Percentiles rank a stretch among this genome's conserved stretches.
Conservation (phyloP, 2,888 invertebrate genomes). For the Troilus luridus region DNA sequence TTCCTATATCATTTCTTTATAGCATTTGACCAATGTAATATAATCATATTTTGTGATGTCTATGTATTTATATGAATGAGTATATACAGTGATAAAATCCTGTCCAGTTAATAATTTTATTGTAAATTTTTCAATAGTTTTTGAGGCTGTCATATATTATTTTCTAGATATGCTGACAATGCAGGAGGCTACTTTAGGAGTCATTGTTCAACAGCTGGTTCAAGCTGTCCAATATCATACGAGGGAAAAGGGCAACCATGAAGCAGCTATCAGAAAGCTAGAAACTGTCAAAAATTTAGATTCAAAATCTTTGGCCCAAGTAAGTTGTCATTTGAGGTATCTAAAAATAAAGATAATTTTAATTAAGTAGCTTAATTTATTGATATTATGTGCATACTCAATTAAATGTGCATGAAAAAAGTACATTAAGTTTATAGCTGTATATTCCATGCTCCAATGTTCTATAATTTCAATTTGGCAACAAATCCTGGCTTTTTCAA, state of each 20-base stretch:
- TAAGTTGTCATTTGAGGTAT: conserved; percentile 61
- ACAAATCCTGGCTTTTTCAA: too few species aligned
- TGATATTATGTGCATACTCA: too few species aligned
- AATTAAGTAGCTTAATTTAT: neutral
- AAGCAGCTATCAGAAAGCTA: conserved; percentile 71
- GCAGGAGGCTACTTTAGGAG: conserved; percentile 69
- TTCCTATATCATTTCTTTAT: too few species aligned
- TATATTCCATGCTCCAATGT: too few species aligned
- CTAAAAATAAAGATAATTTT: neutral
- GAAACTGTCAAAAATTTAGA: conserved; percentile 70
- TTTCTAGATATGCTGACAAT: conserved; percentile 62
- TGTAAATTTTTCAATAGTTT: neutral
- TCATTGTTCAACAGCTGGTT: conserved; percentile 73
- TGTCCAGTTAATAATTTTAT: neutral
- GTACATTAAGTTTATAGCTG: too few species aligned
- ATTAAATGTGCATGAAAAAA: too few species aligned
- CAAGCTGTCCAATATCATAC: conserved; percentile 74
- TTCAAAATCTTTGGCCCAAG: conserved; percentile 67
- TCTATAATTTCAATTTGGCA: too few species aligned
- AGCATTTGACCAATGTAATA: too few species aligned
- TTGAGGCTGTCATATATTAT: neutral
- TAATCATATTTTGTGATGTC: too few species aligned
- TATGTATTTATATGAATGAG: too few species aligned
- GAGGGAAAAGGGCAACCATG: conserved; percentile 71
- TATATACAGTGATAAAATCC: neutral